Conservation (phyloP, 2,888 invertebrate genomes). For the Thecophora atra region DNA sequence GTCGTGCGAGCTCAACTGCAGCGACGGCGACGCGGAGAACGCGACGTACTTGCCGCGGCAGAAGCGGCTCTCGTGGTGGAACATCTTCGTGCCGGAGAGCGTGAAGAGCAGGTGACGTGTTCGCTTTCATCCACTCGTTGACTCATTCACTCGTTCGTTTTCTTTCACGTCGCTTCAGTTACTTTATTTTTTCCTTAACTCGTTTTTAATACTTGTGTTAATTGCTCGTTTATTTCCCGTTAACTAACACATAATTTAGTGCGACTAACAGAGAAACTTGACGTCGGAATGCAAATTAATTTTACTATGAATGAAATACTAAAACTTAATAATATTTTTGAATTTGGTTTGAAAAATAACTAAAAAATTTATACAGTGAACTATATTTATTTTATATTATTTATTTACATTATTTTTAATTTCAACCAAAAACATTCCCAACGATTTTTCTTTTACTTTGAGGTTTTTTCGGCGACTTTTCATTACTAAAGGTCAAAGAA, state of each 20-base stretch:
- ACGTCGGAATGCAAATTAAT: conserved; percentile 15
- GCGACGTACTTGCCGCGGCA: conserved; percentile 66
- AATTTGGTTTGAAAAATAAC: neutral
- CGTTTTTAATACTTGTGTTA: no score
- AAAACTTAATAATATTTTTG: neutral
- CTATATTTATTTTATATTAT: neutral
- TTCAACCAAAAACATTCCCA: no score
- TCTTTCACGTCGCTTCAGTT: neutral
- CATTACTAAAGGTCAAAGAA: no score
- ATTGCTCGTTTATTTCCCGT: conserved; percentile 39
- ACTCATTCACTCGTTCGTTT: no score
- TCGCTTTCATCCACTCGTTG: no score
- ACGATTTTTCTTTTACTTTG: no score
- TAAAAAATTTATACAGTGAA: neutral
- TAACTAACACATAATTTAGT: conserved; percentile 13
- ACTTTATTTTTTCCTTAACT: neutral
- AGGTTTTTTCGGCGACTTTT: no score
- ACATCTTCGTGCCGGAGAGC: conserved; percentile 83
- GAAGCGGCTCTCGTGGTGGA: conserved; percentile 89
- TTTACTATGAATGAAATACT: neutral
- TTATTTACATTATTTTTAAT: neutral
- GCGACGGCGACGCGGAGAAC: conserved; percentile 56
- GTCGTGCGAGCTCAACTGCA: conserved; percentile 51
- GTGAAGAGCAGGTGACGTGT: conserved; percentile 74
- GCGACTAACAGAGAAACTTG: conserved; percentile 3